Percentiles rank a stretch among this genome's conserved stretches.
phyloP scores from a whole-genome alignment of 2,113 vertebrate species.

The Limnothrissa miodon region DNA sequence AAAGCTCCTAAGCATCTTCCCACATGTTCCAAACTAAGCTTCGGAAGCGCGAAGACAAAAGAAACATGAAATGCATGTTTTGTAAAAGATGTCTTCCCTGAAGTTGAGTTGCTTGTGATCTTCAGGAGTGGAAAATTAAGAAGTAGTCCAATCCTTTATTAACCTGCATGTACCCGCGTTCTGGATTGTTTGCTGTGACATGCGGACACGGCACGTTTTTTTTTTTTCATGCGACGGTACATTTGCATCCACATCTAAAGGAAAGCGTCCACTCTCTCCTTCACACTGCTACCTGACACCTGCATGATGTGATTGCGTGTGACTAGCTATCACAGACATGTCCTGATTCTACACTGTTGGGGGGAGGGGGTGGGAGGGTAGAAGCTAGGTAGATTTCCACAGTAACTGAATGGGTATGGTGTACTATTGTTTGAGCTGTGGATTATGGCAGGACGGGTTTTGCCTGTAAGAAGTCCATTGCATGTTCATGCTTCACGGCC shows the following conservation, averaged over 20 bases:
- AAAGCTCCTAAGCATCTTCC: background rate
- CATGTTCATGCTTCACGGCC: conserved; percentile 37
- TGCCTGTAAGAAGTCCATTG: conserved; percentile 30
- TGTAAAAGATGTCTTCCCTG: background rate
- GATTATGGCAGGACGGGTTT: conserved; percentile 39
- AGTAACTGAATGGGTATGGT: background rate
- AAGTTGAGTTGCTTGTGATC: background rate
- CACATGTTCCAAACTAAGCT: background rate
- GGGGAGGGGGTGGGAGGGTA: too few species aligned
- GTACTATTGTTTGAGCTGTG: conserved; percentile 31
- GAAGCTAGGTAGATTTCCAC: background rate
- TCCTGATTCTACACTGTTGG: too few species aligned
- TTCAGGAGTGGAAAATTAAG: background rate
- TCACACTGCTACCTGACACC: background rate
- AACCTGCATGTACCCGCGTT: background rate
- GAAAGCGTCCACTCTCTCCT: background rate
- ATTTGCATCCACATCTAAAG: background rate
- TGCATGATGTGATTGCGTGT: conserved; percentile 53
- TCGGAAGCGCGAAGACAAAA: background rate
- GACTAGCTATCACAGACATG: background rate
- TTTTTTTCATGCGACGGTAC: background rate
- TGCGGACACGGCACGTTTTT: background rate
- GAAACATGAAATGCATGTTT: background rate
- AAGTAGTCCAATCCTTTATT: background rate
- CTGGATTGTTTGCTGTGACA: background rate